Evolutionary conservation across 2,113 vertebrate genomes (phyloP).

Genomic region (rat (Rattus norvegicus)): DNA sequence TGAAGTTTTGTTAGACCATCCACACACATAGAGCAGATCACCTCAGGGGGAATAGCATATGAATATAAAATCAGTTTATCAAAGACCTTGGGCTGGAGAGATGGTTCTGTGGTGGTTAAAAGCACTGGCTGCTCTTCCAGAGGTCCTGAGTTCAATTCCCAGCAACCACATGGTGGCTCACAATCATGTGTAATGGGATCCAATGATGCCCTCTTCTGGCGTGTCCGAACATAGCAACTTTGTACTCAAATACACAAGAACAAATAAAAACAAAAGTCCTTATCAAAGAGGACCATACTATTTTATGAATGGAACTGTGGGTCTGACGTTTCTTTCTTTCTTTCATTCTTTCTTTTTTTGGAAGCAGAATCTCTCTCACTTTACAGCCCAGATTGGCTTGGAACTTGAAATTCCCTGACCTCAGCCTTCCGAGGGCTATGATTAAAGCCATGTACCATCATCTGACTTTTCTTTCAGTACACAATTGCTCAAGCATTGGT

Average conservation of each 20-base stretch:
- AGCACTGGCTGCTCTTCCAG: too few species aligned
- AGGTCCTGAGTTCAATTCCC: too few species aligned
- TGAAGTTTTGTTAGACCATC: not conserved
- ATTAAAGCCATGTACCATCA: not conserved
- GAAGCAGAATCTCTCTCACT: not conserved
- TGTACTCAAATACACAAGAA: too few species aligned
- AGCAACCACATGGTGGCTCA: too few species aligned
- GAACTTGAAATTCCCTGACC: not conserved
- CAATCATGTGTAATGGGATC: too few species aligned
- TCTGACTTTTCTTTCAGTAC: not conserved
- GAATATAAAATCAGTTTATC: slow-evolving; percentile 24
- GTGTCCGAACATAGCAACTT: too few species aligned
- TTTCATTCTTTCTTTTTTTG: not conserved
- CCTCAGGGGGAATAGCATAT: not conserved
- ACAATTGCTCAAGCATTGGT: not conserved
- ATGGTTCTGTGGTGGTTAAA: too few species aligned
- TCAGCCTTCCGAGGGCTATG: not conserved
- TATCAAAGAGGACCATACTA: not conserved
- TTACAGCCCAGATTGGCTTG: not conserved
- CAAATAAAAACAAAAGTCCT: not conserved
- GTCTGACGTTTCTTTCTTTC: not conserved
- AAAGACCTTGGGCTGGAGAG: not conserved
- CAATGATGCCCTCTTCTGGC: too few species aligned
- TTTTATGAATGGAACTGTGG: not conserved
- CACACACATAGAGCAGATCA: not conserved